Percentiles rank a stretch among this genome's conserved stretches.
Conservation (phyloP, 1,140 invertebrate genomes). For the Triops cancriformis region DNA sequence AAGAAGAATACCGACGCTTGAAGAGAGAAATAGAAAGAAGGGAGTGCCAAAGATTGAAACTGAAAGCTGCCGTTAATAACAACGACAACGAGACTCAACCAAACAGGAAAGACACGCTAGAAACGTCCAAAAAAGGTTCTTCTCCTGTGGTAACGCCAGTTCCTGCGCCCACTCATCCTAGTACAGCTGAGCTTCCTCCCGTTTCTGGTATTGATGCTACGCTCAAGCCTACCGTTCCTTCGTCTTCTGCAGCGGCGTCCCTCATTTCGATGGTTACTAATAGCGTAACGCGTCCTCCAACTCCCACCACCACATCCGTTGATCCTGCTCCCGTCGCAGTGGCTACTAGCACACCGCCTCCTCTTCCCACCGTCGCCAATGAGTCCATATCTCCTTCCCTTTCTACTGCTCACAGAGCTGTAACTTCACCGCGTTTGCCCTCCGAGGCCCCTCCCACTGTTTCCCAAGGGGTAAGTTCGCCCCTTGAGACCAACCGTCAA, state of each 20-base stretch:
- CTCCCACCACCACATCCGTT: too few relatives aligned
- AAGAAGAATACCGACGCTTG: background rate
- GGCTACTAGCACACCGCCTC: too few relatives aligned
- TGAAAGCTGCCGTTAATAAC: background rate
- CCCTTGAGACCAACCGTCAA: too few relatives aligned
- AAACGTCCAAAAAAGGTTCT: background rate
- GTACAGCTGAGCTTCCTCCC: too few relatives aligned
- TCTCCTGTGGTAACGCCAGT: background rate
- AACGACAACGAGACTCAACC: background rate
- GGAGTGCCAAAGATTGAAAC: background rate
- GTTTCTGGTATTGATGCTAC: background rate
- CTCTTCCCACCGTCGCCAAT: background rate
- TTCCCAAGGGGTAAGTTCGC: background rate
- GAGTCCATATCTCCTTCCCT: background rate
- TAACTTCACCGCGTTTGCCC: background rate
- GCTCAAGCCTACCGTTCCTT: too few relatives aligned
- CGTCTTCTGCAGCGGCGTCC: too few relatives aligned
- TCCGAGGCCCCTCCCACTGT: background rate
- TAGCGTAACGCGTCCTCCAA: too few relatives aligned
- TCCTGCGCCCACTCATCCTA: background rate
- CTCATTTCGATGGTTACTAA: too few relatives aligned
- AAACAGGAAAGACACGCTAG: background rate
- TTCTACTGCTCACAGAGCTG: background rate
- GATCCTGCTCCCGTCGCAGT: too few relatives aligned
- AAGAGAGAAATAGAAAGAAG: background rate